phyloP scores from a whole-genome alignment of 2,113 vertebrate genomes.

The Fukomys damarensis region DNA sequence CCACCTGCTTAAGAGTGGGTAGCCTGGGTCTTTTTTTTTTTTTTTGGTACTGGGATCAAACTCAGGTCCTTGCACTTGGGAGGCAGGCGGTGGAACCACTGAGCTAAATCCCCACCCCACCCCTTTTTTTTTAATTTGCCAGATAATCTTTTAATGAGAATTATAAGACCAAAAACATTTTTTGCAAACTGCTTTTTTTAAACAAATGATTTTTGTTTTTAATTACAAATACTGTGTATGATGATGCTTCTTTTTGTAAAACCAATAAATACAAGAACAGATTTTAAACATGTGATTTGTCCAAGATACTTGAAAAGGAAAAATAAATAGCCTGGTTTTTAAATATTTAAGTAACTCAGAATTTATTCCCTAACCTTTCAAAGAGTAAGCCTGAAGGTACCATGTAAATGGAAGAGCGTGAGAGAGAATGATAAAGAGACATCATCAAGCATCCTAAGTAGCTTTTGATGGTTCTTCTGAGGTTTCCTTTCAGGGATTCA shows the following conservation, averaged over 20 bases:
- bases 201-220: constrained; percentile 86
- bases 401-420: constrained; percentile 72
- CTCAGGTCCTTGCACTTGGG: too few relatives aligned
- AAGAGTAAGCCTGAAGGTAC: constrained; percentile 72
- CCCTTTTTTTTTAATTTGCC: constrained; percentile 86
- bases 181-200: constrained; percentile 84
- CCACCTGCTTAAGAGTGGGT: not conserved
- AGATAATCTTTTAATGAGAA: constrained; percentile 90
- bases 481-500: constrained; percentile 71
- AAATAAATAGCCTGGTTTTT: constrained; percentile 65
- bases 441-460: constrained; percentile 76
- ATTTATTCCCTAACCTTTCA: constrained; percentile 73
- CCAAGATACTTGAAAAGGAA: constrained; percentile 72
- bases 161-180: constrained; percentile 88
- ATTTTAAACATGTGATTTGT: constrained; percentile 83
- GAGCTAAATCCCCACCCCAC: too few relatives aligned
- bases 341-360: constrained; percentile 36
- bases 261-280: constrained; percentile 87
- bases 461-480: constrained; percentile 75
- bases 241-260: constrained; percentile 85
- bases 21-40: too few relatives aligned
- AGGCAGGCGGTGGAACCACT: too few relatives aligned
- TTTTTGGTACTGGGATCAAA: too few relatives aligned
- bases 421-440: not conserved
- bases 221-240: constrained; percentile 86